These are phyloP conservation scores for Andrena hattorfiana DNA, from an alignment of 2,888 invertebrate species.

Conservation along the genomic window DNA sequence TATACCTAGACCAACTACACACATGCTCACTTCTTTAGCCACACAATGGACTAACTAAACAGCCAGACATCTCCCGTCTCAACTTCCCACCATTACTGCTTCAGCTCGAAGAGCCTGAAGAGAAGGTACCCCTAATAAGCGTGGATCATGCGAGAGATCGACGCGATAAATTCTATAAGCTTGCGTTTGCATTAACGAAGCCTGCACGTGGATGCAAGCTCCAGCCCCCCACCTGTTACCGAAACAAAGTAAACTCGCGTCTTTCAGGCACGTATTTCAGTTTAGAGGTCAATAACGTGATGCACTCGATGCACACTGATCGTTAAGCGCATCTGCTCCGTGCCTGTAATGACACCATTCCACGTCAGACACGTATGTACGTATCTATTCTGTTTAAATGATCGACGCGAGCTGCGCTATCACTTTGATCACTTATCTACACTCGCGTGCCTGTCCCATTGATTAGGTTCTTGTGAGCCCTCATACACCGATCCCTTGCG, in stretches of 20 bases:
- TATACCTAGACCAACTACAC: neutral
- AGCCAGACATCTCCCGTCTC: neutral
- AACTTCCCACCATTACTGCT: neutral
- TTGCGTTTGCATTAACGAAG: neutral
- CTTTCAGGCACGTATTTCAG: conserved; percentile 20
- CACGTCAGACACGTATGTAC: conserved; percentile 18
- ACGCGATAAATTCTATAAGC: neutral
- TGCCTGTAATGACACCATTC: conserved; percentile 5
- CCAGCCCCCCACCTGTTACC: neutral
- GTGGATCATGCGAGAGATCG: neutral
- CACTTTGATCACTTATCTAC: conserved; percentile 53
- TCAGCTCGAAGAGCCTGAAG: neutral
- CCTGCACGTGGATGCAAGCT: neutral
- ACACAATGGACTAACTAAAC: neutral
- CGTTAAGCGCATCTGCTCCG: conserved; percentile 40
- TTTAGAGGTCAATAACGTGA: conserved; percentile 39
- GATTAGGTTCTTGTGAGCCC: conserved; percentile 44
- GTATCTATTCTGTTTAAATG: conserved; percentile 46
- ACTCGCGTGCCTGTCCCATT: conserved; percentile 38
- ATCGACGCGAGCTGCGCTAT: conserved; percentile 37
- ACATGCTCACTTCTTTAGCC: neutral
- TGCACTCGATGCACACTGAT: conserved; percentile 32
- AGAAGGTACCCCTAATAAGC: neutral
- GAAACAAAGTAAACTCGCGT: neutral
- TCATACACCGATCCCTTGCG: conserved; percentile 36